Conservation (phyloP, 2,888 invertebrate genomes). For the Elmis aenea region DNA sequence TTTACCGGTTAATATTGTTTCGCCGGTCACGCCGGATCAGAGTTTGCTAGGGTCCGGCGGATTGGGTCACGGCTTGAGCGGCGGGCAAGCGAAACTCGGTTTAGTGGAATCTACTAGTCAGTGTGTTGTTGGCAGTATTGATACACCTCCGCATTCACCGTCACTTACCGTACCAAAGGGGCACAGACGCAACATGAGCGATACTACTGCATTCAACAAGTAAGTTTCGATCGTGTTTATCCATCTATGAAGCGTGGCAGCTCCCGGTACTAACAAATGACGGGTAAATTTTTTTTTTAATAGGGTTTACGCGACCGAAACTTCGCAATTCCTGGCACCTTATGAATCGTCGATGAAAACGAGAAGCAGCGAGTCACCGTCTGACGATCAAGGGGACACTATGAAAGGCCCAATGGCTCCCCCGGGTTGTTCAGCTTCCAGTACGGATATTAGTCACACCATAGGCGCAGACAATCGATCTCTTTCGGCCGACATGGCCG, state of each 20-base stretch:
- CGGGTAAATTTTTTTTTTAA: conserved; percentile 28
- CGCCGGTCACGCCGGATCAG: conserved; percentile 34
- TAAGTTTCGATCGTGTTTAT: conserved; percentile 40
- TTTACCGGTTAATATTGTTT: conserved; percentile 23
- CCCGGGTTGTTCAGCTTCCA: conserved; percentile 42
- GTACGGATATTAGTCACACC: conserved; percentile 40
- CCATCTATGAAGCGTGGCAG: neutral
- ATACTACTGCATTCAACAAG: conserved; percentile 79
- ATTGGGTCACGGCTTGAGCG: conserved; percentile 19
- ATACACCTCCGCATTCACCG: conserved; percentile 42
- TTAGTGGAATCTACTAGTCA: conserved; percentile 40
- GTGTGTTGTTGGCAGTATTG: conserved; percentile 33
- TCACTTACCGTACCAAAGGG: conserved; percentile 47
- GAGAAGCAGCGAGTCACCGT: conserved; percentile 45
- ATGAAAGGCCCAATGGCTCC: conserved; percentile 30
- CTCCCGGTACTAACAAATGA: neutral
- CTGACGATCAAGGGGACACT: conserved; percentile 34
- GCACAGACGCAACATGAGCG: conserved; percentile 78
- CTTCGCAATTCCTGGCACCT: conserved; percentile 68
- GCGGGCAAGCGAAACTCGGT: conserved; percentile 27
- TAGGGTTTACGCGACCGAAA: conserved; percentile 69
- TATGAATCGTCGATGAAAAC: conserved; percentile 64
- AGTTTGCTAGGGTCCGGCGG: conserved; percentile 31
- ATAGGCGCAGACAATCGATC: conserved; percentile 39
- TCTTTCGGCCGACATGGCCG: conserved; percentile 56